Evolutionary conservation across 2,113 vertebrate species (phyloP).

Genomic region (Hippocampus abdominalis): DNA sequence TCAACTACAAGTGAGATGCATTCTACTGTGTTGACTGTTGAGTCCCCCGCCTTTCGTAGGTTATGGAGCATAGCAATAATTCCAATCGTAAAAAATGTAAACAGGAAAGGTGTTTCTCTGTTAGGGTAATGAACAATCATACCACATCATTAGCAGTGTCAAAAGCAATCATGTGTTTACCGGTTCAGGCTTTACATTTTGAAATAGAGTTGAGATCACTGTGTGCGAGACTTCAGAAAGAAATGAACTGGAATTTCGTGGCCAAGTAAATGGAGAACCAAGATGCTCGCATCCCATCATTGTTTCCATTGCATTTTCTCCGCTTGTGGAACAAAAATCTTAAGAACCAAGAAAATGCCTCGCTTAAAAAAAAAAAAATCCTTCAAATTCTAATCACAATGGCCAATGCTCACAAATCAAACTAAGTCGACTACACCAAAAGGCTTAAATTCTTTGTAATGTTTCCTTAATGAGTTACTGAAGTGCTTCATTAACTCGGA

Average conservation of each 20-base stretch:
- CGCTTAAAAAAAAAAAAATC: neutral
- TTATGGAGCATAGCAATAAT: conserved; percentile 30
- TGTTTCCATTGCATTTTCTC: conserved; percentile 24
- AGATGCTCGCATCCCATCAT: conserved; percentile 9
- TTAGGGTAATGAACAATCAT: conserved; percentile 3
- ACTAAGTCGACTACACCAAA: neutral
- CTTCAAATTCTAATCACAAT: conserved; percentile 7
- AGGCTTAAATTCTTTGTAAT: conserved; percentile 9
- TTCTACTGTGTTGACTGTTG: conserved; percentile 31
- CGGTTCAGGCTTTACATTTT: neutral
- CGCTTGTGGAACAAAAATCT: conserved; percentile 16
- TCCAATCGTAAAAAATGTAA: conserved; percentile 23
- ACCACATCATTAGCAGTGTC: neutral
- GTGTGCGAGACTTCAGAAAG: neutral
- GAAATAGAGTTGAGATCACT: conserved; percentile 4
- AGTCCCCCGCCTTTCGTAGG: conserved; percentile 44
- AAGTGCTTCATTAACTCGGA: conserved; percentile 29
- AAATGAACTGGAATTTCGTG: neutral
- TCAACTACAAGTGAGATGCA: conserved; percentile 21
- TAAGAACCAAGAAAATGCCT: neutral
- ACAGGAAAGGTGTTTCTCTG: conserved; percentile 27
- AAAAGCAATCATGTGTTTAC: neutral
- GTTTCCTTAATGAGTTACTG: conserved; percentile 34
- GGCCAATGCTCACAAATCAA: conserved; percentile 7
- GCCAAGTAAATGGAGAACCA: conserved; percentile 11